Conservation (phyloP, 1,140 invertebrate species). For the Pemphigus obesinymphae region DNA sequence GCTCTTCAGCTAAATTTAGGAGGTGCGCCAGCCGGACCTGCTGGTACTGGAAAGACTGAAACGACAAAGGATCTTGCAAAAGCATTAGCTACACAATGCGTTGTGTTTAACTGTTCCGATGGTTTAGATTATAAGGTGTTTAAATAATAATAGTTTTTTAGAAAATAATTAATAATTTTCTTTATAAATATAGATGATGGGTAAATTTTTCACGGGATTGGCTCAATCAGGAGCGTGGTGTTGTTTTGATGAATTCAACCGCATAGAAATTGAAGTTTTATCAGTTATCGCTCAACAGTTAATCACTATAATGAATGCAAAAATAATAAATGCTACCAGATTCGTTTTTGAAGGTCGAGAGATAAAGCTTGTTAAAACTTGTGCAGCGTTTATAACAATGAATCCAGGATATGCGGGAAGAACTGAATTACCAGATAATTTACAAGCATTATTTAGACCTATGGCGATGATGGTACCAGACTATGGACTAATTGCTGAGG, state of each 20-base stretch:
- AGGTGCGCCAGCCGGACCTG: constrained; percentile 77
- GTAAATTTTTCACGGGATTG: constrained; percentile 72
- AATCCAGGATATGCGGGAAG: constrained; percentile 86
- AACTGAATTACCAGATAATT: constrained; percentile 75
- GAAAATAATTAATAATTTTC: constrained; percentile 65
- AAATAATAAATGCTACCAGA: constrained; percentile 60
- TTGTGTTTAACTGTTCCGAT: constrained; percentile 88
- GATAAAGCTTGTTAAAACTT: constrained; percentile 76
- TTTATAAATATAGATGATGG: constrained; percentile 21
- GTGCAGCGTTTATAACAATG: constrained; percentile 86
- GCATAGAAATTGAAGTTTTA: constrained; percentile 84
- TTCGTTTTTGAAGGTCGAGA: constrained; percentile 88
- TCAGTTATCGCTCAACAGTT: constrained; percentile 83
- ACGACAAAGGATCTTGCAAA: constrained; percentile 89
- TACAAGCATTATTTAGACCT: constrained; percentile 81
- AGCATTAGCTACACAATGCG: constrained; percentile 78
- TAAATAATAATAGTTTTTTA: constrained; percentile 46
- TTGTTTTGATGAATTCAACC: constrained; percentile 89
- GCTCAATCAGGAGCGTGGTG: constrained; percentile 86
- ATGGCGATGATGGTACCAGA: constrained; percentile 92
- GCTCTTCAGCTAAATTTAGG: constrained; percentile 76
- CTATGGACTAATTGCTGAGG: constrained; percentile 87
- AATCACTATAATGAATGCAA: constrained; percentile 72
- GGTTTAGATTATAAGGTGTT: constrained; percentile 66
- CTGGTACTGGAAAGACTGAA: constrained; percentile 92